phyloP scores from a whole-genome alignment of 2,888 invertebrate species.

The Chirona hameri region DNA sequence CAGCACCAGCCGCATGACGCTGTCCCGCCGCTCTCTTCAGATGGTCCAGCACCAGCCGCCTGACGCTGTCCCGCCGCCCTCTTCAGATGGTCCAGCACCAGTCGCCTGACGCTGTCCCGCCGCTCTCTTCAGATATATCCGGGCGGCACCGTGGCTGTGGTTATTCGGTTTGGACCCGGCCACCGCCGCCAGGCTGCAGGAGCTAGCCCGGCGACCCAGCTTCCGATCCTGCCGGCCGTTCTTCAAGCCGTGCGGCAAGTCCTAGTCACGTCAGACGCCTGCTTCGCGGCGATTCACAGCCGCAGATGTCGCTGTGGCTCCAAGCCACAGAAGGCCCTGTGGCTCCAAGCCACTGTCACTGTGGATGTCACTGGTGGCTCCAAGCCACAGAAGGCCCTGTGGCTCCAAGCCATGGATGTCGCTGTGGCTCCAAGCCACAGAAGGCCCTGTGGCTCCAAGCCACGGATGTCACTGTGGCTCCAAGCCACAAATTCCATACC shows the following conservation, averaged over 20 bases:
- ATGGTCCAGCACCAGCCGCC: not conserved
- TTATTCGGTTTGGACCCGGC: not conserved
- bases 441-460: too few species aligned
- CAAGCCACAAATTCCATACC: too few species aligned
- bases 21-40: not conserved
- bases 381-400: too few species aligned
- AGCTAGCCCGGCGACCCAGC: not conserved
- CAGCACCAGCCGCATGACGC: too few species aligned
- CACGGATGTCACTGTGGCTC: too few species aligned
- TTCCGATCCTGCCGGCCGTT: not conserved
- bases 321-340: too few species aligned
- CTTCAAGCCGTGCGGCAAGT: not conserved
- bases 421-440: too few species aligned
- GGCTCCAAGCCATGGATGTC: too few species aligned
- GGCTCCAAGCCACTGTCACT: too few species aligned
- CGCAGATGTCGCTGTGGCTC: too few species aligned
- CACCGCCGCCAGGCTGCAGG: not conserved
- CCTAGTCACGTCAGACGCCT: not conserved
- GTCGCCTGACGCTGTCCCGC: not conserved
- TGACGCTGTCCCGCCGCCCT: not conserved
- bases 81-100: not conserved
- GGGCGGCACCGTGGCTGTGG: constrained; percentile 28
- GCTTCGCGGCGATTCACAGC: too few species aligned
- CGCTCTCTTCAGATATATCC: not conserved
- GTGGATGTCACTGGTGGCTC: too few species aligned